Evolutionary conservation across 2,888 invertebrate species (phyloP).

Genomic region (Pachydiplax longipennis): DNA sequence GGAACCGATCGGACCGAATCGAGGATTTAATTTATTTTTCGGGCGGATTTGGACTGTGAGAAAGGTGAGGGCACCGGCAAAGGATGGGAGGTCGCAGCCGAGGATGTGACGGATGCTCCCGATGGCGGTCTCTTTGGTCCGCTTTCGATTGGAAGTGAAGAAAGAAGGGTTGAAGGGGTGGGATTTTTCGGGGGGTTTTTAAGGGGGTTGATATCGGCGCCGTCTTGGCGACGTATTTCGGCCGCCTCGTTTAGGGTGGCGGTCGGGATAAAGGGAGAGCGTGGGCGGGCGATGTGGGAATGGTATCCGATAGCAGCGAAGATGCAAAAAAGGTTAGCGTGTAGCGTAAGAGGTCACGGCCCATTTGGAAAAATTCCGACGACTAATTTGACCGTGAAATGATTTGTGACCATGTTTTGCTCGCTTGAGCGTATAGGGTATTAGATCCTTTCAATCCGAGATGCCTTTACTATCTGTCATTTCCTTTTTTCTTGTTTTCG

Average conservation of each 20-base stretch:
- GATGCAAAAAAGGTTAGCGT: background rate
- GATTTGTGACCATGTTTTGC: background rate
- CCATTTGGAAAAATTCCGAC: background rate
- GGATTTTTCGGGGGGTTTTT: background rate
- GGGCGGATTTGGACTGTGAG: background rate
- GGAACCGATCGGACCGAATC: background rate
- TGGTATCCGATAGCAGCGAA: background rate
- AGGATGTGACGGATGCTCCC: background rate
- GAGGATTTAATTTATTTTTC: background rate
- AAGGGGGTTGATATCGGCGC: background rate
- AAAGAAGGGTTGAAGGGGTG: background rate
- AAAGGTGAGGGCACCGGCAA: background rate
- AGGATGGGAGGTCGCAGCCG: background rate
- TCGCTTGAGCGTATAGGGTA: background rate
- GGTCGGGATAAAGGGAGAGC: background rate
- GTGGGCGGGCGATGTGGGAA: background rate
- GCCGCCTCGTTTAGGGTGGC: background rate
- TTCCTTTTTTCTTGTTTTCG: background rate
- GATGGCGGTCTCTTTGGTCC: conserved; percentile 16
- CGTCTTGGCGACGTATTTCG: conserved; percentile 8
- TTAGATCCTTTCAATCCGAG: background rate
- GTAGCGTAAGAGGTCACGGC: background rate
- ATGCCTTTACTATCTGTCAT: background rate
- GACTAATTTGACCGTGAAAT: background rate
- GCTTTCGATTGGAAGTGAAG: background rate